Evolutionary conservation across 1,140 invertebrate species (phyloP).

Genomic region (Zaprionus gabonicus): DNA sequence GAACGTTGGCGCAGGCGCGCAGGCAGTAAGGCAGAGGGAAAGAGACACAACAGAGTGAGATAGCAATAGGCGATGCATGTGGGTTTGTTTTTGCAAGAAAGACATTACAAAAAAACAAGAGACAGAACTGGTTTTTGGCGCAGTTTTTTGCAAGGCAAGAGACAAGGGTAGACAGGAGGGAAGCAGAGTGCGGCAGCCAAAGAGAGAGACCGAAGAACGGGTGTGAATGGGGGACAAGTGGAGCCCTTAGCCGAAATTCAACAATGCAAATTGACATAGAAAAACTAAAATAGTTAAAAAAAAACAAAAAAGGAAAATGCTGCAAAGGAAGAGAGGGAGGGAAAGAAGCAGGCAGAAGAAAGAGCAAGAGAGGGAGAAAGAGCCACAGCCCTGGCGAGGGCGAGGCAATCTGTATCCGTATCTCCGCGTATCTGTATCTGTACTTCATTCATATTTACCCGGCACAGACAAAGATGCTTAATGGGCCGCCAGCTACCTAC

Average conservation of each 20-base stretch:
- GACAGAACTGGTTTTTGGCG: slow-evolving; percentile 43
- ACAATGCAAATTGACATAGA: slow-evolving; percentile 44
- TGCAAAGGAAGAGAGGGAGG: slow-evolving; percentile 29
- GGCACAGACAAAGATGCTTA: slow-evolving; percentile 65
- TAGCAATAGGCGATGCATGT: slow-evolving; percentile 57
- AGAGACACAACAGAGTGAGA: slow-evolving; percentile 16
- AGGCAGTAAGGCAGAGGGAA: slow-evolving; percentile 1
- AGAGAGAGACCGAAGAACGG: too few relatives aligned
- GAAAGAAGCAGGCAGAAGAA: background rate
- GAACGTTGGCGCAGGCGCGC: slow-evolving; percentile 44
- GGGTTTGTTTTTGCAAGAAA: slow-evolving; percentile 74
- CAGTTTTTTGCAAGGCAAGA: slow-evolving; percentile 12
- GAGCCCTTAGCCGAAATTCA: background rate
- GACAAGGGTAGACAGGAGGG: background rate
- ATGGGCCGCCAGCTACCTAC: slow-evolving; percentile 55
- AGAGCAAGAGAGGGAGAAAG: background rate
- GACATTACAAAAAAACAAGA: slow-evolving; percentile 58
- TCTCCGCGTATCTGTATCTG: slow-evolving; percentile 51
- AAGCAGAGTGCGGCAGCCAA: too few relatives aligned
- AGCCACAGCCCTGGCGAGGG: background rate
- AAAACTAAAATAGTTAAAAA: slow-evolving; percentile 46
- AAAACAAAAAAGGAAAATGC: slow-evolving; percentile 13
- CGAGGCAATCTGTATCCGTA: slow-evolving; percentile 24
- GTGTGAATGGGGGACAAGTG: background rate
- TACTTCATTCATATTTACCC: slow-evolving; percentile 79